Percentiles rank a stretch among this genome's conserved stretches.
These are phyloP conservation scores for Accipiter cooperii DNA, from an alignment of 2,113 vertebrate genomes.

Conservation along the genomic window DNA sequence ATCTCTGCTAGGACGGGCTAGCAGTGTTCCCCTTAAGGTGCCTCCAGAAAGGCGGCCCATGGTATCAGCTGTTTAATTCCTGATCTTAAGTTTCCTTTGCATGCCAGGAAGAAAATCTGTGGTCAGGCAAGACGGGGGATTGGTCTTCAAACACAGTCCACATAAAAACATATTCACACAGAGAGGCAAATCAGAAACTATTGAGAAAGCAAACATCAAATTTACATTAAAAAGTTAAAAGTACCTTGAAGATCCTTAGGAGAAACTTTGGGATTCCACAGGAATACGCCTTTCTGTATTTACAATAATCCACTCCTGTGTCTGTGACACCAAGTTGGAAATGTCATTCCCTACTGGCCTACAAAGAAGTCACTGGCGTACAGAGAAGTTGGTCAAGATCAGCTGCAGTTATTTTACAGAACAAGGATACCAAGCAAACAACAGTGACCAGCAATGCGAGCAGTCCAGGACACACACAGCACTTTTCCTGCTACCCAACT, in stretches of 20 bases:
- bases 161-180: not conserved
- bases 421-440: not conserved
- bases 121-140: not conserved
- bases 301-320: not conserved
- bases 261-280: not conserved
- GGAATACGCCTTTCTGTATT: not conserved
- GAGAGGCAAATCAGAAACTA: not conserved
- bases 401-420: not conserved
- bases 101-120: not conserved
- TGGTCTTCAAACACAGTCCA: not conserved
- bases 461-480: not conserved
- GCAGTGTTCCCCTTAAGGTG: too few species aligned
- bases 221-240: not conserved
- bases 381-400: not conserved
- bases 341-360: not conserved
- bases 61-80: not conserved
- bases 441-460: fast-evolving
- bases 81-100: not conserved
- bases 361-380: too few species aligned
- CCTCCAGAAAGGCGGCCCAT: too few species aligned
- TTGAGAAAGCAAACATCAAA: not conserved
- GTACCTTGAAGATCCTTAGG: not conserved
- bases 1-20: too few species aligned
- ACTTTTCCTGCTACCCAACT: not conserved
- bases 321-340: not conserved